Conservation (phyloP, 92 coral and sea anemone genomes). For the Plumapathes pennacea region DNA sequence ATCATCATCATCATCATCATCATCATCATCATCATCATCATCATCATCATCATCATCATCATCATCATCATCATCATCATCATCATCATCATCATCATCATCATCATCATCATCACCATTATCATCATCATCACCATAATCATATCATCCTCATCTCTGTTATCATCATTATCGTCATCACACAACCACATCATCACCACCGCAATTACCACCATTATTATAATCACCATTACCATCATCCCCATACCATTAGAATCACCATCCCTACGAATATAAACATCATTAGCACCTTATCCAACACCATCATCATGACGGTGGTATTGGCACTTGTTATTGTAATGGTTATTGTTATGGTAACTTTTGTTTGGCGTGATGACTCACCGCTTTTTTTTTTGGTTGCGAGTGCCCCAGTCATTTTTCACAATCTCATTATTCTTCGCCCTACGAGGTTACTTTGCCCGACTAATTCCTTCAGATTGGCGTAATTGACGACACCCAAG, state of each 20-base stretch:
- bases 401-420: no score
- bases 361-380: no score
- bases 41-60: background rate
- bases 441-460: no score
- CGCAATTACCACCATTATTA: constrained; percentile 1
- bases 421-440: no score
- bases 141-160: background rate
- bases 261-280: background rate
- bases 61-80: background rate
- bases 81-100: constrained; percentile 1
- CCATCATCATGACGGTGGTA: background rate
- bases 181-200: background rate
- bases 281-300: background rate
- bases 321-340: no score
- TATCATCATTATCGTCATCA: constrained; percentile 3
- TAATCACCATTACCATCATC: constrained; percentile 5
- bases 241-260: background rate
- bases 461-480: no score
- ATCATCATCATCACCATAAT: constrained; percentile 3
- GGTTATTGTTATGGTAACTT: no score
- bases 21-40: background rate
- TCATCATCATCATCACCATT: constrained; percentile 3
- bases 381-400: no score
- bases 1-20: background rate
- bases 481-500: no score